Percentiles rank a stretch among this genome's conserved stretches.
Conservation (phyloP, 2,797 vertebrate species). For the Rallus crepitans region DNA sequence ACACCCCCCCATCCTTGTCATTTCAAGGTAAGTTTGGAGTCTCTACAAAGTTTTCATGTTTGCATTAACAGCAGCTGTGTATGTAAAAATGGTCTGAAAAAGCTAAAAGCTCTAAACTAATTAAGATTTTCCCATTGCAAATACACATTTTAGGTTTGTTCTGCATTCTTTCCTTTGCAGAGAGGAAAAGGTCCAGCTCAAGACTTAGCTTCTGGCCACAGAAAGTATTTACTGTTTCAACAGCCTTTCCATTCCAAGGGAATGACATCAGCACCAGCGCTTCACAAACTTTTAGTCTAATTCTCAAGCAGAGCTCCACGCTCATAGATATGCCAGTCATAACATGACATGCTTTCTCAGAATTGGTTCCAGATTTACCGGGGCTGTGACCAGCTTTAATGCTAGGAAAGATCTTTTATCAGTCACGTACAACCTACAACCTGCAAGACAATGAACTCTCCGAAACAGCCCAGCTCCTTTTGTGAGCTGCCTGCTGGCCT, state of each 20-base stretch:
- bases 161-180: slow-evolving; percentile 74
- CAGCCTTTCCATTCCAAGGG: slow-evolving; percentile 71
- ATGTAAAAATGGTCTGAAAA: slow-evolving; percentile 70
- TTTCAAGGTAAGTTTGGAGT: slow-evolving; percentile 70
- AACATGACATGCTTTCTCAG: slow-evolving; percentile 65
- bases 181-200: slow-evolving; percentile 71
- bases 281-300: slow-evolving; percentile 75
- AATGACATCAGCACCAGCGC: slow-evolving; percentile 80
- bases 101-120: slow-evolving; percentile 73
- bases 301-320: slow-evolving; percentile 79
- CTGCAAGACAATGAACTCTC: not conserved
- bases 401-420: slow-evolving; percentile 43
- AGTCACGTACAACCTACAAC: slow-evolving; percentile 37
- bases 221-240: slow-evolving; percentile 77
- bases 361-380: slow-evolving; percentile 71
- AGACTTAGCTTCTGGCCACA: slow-evolving; percentile 72
- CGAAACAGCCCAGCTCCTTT: not conserved
- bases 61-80: slow-evolving; percentile 67
- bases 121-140: slow-evolving; percentile 75
- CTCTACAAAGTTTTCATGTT: slow-evolving; percentile 72
- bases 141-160: slow-evolving; percentile 73
- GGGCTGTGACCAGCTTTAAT: slow-evolving; percentile 30
- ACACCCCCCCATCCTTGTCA: not conserved
- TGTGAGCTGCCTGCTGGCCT: not conserved
- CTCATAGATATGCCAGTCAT: slow-evolving; percentile 66